Base-by-base conservation (phyloP, 2,113 vertebrate genomes). In the Delphinapterus leucas region DNA sequence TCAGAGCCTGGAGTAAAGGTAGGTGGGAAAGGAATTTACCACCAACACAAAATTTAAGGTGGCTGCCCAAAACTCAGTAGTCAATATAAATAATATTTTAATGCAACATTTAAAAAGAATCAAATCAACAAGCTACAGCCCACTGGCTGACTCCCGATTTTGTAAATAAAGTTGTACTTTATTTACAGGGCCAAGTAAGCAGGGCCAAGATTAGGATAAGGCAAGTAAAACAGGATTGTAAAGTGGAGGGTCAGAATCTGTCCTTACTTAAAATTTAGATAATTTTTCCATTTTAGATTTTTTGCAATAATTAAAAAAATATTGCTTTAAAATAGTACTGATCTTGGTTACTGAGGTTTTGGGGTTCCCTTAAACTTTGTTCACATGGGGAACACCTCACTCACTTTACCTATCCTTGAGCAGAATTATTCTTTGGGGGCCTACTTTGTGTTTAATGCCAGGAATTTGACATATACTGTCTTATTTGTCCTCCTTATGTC, bases 51-150 rank as follows among this genome's bases (percentile, higher is more conserved):
- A 80, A 67, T 55, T 90, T 41, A 86, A 60, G 58, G 36, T 12
- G 9, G 15, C 41, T 68, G 5, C 7, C 20, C 20, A 31, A 49
- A 85, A 4, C 21, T 73, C 36, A 92, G 68, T 63, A 53, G 55
- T 63, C 33, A 63, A 58, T 70, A 73, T 83, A 61, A 70, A 70
- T 76, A 71, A 49, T 80, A 80, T 36, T 82, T 81, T 71, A 79
- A 82, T 58, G 15, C 2, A 84, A 26, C 31, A 81, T 83, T 70
- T 60, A 5, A 74, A 71, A 85, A 68, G 21, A 80, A 55, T 21
- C 17, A 86, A 36, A 88, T 83, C 41, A 83, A n/a, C 5, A 38
- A 38, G 61, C 3, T 60, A 2, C n/a, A 20, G 23, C 36, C 53
- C 23, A 49, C 14, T 86, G 63, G 41, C 53, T 85, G 26, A 8